Conservation (phyloP, 2,888 invertebrate genomes). For the Tortrix viridana region DNA sequence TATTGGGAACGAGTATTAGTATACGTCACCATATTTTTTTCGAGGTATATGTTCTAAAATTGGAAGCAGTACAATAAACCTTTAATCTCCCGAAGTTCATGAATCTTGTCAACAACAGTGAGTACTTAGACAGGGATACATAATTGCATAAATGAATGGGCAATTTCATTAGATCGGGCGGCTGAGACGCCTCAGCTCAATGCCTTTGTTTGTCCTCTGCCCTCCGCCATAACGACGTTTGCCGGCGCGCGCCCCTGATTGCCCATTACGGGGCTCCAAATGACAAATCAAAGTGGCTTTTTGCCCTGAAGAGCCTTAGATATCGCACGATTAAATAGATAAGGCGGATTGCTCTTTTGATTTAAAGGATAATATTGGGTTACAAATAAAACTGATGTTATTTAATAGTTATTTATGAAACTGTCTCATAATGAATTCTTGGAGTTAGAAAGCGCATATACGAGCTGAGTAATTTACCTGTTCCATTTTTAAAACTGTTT, state of each 20-base stretch:
- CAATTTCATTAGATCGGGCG: conserved; percentile 16
- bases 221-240: conserved; percentile 61
- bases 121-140: background rate
- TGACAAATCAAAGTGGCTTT: conserved; percentile 38
- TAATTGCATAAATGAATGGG: conserved; percentile 18
- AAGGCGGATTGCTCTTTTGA: background rate
- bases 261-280: conserved; percentile 57
- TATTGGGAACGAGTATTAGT: too few species aligned
- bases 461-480: too few species aligned
- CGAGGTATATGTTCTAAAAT: too few species aligned
- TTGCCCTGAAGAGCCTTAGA: conserved; percentile 10
- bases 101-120: too few species aligned
- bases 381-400: too few species aligned
- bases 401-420: too few species aligned
- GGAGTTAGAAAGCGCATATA: too few species aligned
- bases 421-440: too few species aligned
- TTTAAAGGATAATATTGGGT: background rate
- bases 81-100: too few species aligned
- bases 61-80: too few species aligned
- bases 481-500: too few species aligned
- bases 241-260: conserved; percentile 56
- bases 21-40: too few species aligned
- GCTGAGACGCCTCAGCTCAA: conserved; percentile 13
- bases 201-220: conserved; percentile 36
- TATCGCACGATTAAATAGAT: background rate